phyloP scores from a whole-genome alignment of 2,113 vertebrate genomes.

The Crotalus viridis region DNA sequence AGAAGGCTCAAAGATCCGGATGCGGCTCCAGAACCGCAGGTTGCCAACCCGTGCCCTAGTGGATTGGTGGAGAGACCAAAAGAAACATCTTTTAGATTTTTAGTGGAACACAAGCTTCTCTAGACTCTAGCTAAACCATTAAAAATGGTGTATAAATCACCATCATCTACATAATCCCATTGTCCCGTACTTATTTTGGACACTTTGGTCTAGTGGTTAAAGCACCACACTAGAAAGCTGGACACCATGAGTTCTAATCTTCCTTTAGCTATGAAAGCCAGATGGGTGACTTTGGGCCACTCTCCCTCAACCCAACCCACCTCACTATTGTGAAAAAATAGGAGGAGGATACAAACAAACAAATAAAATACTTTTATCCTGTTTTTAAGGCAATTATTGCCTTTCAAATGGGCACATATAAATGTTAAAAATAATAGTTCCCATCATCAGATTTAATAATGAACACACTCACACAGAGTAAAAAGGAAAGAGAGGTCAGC shows the following conservation, averaged over 20 bases:
- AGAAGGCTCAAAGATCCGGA: too few relatives aligned
- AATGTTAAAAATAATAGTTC: neutral
- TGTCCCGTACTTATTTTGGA: neutral
- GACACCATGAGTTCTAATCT: too few relatives aligned
- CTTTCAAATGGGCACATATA: neutral
- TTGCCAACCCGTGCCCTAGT: neutral
- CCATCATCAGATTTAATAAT: neutral
- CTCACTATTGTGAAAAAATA: neutral
- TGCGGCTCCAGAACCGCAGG: too few relatives aligned
- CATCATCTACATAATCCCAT: neutral
- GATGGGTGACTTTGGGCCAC: neutral
- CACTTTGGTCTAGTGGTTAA: neutral
- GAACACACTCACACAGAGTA: neutral
- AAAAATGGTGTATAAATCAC: neutral
- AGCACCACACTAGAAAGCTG: too few relatives aligned
- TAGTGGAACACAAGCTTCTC: neutral
- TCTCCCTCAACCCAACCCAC: neutral
- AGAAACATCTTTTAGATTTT: neutral
- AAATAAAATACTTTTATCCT: neutral
- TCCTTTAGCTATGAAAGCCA: neutral
- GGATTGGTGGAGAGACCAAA: neutral
- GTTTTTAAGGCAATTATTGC: neutral
- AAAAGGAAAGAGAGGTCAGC: neutral
- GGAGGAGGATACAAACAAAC: neutral
- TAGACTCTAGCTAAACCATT: neutral